phyloP scores from a whole-genome alignment of 2,888 invertebrate genomes.

The Drosophila kokeensis region DNA sequence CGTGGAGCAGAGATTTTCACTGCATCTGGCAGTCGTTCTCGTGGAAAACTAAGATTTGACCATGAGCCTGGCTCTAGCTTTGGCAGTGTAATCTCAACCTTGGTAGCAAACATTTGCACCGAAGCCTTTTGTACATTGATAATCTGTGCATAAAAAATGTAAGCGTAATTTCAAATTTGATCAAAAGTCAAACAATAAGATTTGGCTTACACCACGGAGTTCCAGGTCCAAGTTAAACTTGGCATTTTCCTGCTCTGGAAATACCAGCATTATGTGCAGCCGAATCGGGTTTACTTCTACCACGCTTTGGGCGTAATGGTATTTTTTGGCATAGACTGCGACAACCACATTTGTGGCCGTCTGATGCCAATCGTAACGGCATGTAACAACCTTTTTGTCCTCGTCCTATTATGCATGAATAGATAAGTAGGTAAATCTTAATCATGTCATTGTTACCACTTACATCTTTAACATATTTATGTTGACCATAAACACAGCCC shows the following conservation, averaged over 20 bases:
- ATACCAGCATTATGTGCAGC: slow-evolving; percentile 90
- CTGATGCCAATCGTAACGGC: slow-evolving; percentile 98
- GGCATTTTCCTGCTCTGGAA: slow-evolving; percentile 90
- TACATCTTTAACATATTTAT: slow-evolving; percentile 92
- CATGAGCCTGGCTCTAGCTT: slow-evolving; percentile 95
- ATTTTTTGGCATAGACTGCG: slow-evolving; percentile 95
- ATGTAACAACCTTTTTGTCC: slow-evolving; percentile 87
- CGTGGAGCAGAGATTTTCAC: slow-evolving; percentile 19
- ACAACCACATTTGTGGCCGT: slow-evolving; percentile 93
- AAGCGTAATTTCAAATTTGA: neutral
- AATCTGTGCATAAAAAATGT: slow-evolving; percentile 86
- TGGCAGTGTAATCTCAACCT: slow-evolving; percentile 95
- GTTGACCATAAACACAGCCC: slow-evolving; percentile 94
- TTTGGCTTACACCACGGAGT: slow-evolving; percentile 90
- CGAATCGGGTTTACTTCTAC: slow-evolving; percentile 94
- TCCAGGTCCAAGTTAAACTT: slow-evolving; percentile 91
- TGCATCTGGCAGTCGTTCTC: slow-evolving; percentile 70
- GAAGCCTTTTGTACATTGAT: slow-evolving; percentile 90
- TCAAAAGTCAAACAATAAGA: neutral
- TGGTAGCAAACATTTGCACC: slow-evolving; percentile 93
- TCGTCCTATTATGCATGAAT: slow-evolving; percentile 85
- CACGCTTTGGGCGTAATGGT: slow-evolving; percentile 90
- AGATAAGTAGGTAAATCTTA: neutral
- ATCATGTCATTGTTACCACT: neutral
- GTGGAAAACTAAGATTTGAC: slow-evolving; percentile 90